Base-by-base conservation (phyloP, 2,113 vertebrate species). In the Protomyctophum bolini region DNA sequence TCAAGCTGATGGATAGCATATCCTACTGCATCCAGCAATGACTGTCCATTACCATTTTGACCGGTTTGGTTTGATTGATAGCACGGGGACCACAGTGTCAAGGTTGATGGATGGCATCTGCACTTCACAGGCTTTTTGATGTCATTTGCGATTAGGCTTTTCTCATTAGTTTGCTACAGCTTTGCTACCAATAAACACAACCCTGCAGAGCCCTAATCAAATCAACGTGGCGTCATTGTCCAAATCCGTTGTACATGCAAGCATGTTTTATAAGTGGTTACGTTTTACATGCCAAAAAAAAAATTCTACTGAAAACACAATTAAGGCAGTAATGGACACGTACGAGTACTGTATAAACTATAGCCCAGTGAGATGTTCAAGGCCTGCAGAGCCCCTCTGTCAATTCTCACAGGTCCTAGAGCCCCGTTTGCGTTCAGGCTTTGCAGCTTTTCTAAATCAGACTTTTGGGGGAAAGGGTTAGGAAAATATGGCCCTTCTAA, bases 31-130 rank as follows among this genome's bases (percentile, higher is more conserved):
- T 45, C 79, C 78, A 10, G 63, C 71, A 65, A 76, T 28, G 67
- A 80, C 10, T 72, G 73, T 71, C 81, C 65, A 62, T 87, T 77
- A 84, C 51, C 33, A 21, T 45, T 60, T 12, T 46, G 33, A 28
- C 10, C 63, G 66, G 15, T 52, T 3, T 48, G 75, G 58, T 5
- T 46, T 86, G 88, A 91, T 83, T 81, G 84, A 84, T 85, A 15
- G 59, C 67, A 8, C 1, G 6, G 10, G 21, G 61, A 57, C 58
- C 63, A 72, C 55, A 41, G 60, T 75, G 85, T 78, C 81, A 75
- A 80, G 46, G 75, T 89, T 89, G 89, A 91, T 88, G 76, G 67
- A 89, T 83, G 85, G 70, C 59, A 73, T 2, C 41, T 45, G 63
- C 14, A 12, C 28, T 67, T 72, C 61, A 73, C 50, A 58, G 48